phyloP scores from a whole-genome alignment of 2,888 invertebrate species.

The Cylindroiulus punctatus region DNA sequence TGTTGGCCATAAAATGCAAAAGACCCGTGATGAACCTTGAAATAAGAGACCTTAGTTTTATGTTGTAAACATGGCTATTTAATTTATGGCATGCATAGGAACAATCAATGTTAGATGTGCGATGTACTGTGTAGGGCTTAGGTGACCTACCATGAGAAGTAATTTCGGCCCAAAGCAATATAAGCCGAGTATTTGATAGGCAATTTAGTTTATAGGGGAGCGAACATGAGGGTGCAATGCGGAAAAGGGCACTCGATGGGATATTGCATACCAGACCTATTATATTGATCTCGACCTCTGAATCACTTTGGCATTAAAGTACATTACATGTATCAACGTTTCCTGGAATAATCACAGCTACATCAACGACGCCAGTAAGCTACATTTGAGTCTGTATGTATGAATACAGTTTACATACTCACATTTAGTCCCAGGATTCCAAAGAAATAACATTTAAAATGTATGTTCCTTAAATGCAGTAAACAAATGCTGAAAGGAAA shows the following conservation, averaged over 20 bases:
- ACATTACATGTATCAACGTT: too few species aligned
- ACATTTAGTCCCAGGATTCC: too few species aligned
- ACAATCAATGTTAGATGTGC: not conserved
- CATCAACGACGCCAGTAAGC: not conserved
- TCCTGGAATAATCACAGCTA: not conserved
- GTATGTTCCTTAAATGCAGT: not conserved
- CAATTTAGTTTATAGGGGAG: conserved; percentile 32
- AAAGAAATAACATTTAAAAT: too few species aligned
- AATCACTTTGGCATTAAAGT: not conserved
- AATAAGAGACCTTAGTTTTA: too few species aligned
- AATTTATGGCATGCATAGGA: not conserved
- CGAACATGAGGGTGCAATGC: not conserved
- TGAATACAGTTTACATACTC: too few species aligned
- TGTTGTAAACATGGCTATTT: conserved; percentile 1
- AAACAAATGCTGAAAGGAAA: not conserved
- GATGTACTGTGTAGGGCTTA: too few species aligned
- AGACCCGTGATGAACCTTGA: too few species aligned
- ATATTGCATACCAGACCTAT: not conserved
- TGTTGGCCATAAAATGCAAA: too few species aligned
- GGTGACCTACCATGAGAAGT: not conserved
- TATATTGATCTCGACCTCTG: not conserved
- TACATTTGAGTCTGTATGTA: not conserved
- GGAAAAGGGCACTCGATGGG: not conserved
- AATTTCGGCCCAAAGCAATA: conserved; percentile 17
- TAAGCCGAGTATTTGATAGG: conserved; percentile 32